A percentile compares a stretch with the other conserved stretches of the same genome.
Evolutionary conservation across 2,888 invertebrate species (phyloP).

Genomic region (Pseudococcus viburni): DNA sequence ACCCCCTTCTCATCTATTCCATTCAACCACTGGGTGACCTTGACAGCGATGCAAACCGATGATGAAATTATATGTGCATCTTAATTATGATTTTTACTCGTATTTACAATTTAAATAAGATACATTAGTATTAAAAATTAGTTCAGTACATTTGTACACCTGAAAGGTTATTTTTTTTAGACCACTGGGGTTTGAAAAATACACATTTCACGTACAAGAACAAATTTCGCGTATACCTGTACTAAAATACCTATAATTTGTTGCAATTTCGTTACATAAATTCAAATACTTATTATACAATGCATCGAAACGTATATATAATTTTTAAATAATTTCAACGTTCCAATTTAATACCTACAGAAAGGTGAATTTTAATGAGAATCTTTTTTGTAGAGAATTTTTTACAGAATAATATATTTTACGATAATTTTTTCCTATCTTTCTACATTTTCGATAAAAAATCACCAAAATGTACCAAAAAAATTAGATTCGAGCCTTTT

Average conservation of each 20-base stretch:
- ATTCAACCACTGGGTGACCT: not conserved
- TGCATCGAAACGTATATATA: not conserved
- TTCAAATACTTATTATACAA: not conserved
- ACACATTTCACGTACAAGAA: not conserved
- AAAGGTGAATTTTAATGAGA: not conserved
- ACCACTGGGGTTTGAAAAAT: not conserved
- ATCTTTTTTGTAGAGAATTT: not conserved
- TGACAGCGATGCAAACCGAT: not conserved
- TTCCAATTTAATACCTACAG: not conserved
- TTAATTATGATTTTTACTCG: not conserved
- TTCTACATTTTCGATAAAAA: not conserved
- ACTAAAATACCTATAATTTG: too few relatives aligned
- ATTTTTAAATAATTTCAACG: not conserved
- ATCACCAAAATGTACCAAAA: not conserved
- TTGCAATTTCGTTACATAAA: too few relatives aligned
- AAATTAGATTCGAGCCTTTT: too few relatives aligned
- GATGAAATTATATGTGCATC: conserved; percentile 18
- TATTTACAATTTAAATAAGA: conserved; percentile 24
- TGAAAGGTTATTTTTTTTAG: not conserved
- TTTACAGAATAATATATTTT: not conserved
- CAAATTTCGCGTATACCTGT: too few relatives aligned
- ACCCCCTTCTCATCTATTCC: not conserved
- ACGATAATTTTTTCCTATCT: not conserved
- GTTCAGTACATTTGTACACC: not conserved
- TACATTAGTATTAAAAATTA: not conserved